Evolutionary conservation across 2,797 vertebrate genomes (phyloP), one percentile per base, ranked within the genome.

Genomic region (Rhynchotus rufescens): DNA sequence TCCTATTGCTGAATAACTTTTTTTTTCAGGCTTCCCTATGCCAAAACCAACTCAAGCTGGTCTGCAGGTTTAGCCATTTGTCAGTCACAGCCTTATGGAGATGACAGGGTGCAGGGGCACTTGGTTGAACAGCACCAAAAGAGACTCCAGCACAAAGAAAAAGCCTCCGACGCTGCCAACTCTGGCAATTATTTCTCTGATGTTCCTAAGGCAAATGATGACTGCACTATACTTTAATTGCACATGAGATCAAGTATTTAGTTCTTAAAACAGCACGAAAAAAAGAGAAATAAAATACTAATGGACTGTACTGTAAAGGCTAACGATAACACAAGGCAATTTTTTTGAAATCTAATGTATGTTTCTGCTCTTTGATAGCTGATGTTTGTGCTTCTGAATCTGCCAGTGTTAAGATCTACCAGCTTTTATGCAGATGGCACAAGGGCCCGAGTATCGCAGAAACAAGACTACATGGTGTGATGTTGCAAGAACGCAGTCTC

Each of bases 151-250:
- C 45, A 60, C 9, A 40, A 40, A 54, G 73, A 76, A 38, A 83
- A 83, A 78, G 92, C 86, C 78, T 84, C 64, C 16, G 54, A 68
- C 34, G 30, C 30, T 93, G 89, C 28, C 71, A 80, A 30, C 7
- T 60, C 68, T 25, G 84, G 25, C 34, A 52, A 40, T 65, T 81
- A 84, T 66, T 91, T 91, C 49, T 66, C 72, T 89, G 80, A 85
- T 84, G 68, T 40, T 62, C 19, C 90, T 61, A 67, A 78, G 62
- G 76, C 80, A 86, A 93, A 84, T 82, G 36, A 91, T 78, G 83
- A 88, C 62, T 71, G 61, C 72, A 81, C 84, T 82, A 78, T 81
- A 77, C 2, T 5, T 56, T 71, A 57, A 82, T 1, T 36, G 20
- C 61, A 86, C 88, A 67, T 52, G 42, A 38, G 30, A 73, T 28